Percentiles rank a stretch among this genome's conserved stretches.
Conservation (phyloP, 2,888 invertebrate genomes). For the Agrilus mali region DNA sequence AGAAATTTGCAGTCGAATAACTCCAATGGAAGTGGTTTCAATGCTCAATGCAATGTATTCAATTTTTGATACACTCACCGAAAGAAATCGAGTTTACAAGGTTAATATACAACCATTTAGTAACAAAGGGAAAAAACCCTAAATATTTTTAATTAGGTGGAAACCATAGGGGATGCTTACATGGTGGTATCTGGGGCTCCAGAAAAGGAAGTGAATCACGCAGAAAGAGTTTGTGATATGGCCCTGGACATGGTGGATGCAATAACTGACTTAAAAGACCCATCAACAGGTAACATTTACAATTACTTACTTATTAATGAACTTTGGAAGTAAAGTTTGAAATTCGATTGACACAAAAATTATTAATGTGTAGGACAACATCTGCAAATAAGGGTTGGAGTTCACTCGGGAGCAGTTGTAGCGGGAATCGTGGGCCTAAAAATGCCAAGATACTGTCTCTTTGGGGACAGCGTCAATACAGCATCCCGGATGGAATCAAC, state of each 20-base stretch:
- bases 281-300: slow-evolving; percentile 60
- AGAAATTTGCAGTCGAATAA: slow-evolving; percentile 89
- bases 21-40: slow-evolving; percentile 95
- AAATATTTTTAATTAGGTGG: slow-evolving; percentile 49
- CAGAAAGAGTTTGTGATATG: slow-evolving; percentile 88
- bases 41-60: slow-evolving; percentile 97
- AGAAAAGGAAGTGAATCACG: slow-evolving; percentile 78
- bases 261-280: slow-evolving; percentile 82
- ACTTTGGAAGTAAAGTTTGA: too few relatives aligned
- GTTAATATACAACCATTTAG: slow-evolving; percentile 37
- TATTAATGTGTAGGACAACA: slow-evolving; percentile 48
- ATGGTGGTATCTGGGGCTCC: slow-evolving; percentile 97
- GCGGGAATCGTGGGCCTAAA: slow-evolving; percentile 90
- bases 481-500: slow-evolving; percentile 90
- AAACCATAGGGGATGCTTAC: slow-evolving; percentile 96
- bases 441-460: slow-evolving; percentile 81
- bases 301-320: too few relatives aligned
- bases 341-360: too few relatives aligned
- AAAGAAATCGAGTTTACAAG: slow-evolving; percentile 88
- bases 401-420: slow-evolving; percentile 84
- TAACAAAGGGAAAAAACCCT: neutral
- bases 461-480: slow-evolving; percentile 85
- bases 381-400: slow-evolving; percentile 71
- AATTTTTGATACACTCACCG: slow-evolving; percentile 90
- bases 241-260: slow-evolving; percentile 93